Conservation (phyloP, 2,888 invertebrate species). For the Morpho achilles region DNA sequence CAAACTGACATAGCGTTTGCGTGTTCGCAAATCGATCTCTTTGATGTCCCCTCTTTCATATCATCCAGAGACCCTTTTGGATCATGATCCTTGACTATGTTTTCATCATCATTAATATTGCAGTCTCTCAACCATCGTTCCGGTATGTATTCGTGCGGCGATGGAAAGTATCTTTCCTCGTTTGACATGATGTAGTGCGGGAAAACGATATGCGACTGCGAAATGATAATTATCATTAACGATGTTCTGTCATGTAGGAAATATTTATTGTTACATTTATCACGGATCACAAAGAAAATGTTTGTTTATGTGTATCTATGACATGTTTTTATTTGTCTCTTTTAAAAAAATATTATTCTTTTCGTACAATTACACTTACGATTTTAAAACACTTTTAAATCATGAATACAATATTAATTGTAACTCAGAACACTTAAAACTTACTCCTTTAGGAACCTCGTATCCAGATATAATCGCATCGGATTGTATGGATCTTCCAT, state of each 20-base stretch:
- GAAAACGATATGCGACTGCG: conserved; percentile 88
- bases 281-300: too few species aligned
- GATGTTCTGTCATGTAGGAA: too few species aligned
- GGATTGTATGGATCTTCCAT: conserved; percentile 86
- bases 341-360: too few species aligned
- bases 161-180: conserved; percentile 84
- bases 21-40: conserved; percentile 23
- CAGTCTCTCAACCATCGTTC: conserved; percentile 83
- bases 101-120: conserved; percentile 6
- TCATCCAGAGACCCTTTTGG: neutral
- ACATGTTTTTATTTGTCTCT: too few species aligned
- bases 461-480: conserved; percentile 88
- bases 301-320: too few species aligned
- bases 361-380: too few species aligned
- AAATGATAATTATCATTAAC: conserved; percentile 23
- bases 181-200: conserved; percentile 89
- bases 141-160: conserved; percentile 84
- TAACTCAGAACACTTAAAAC: neutral
- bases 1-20: conserved; percentile 39
- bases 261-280: too few species aligned
- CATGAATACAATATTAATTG: neutral
- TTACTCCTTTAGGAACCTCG: conserved; percentile 89
- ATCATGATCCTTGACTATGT: neutral
- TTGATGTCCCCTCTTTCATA: conserved; percentile 11
- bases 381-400: too few species aligned